phyloP scores from a whole-genome alignment of 2,797 vertebrate genomes.

The Sebastes aleutianus region DNA sequence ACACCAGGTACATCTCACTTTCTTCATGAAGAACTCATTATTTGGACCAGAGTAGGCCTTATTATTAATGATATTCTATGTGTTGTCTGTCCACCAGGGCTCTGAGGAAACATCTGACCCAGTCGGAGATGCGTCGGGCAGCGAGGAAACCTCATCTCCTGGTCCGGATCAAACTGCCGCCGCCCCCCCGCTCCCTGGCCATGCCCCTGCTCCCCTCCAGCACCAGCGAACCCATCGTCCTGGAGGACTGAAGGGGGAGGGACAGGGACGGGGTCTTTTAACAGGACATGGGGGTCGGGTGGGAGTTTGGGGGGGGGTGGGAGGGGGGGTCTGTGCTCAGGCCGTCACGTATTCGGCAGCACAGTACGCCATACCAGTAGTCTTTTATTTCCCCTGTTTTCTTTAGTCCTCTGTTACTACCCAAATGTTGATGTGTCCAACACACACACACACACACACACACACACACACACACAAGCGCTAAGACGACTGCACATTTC shows the following conservation, averaged over 20 bases:
- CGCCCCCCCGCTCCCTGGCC: constrained; percentile 80
- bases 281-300: constrained; percentile 41
- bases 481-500: constrained; percentile 27
- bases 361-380: constrained; percentile 64
- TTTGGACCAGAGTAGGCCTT: too few relatives aligned
- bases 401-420: constrained; percentile 63
- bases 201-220: constrained; percentile 86
- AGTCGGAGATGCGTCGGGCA: constrained; percentile 91
- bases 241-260: constrained; percentile 86
- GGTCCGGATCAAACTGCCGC: constrained; percentile 88
- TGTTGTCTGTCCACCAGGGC: constrained; percentile 76
- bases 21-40: not conserved
- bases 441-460: not conserved
- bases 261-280: not conserved
- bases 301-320: not conserved
- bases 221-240: constrained; percentile 93
- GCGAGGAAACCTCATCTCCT: constrained; percentile 91
- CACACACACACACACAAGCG: not conserved
- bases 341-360: constrained; percentile 47
- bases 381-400: constrained; percentile 55
- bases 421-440: constrained; percentile 38
- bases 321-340: constrained; percentile 47
- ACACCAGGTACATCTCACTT: constrained; percentile 84
- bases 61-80: not conserved
- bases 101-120: constrained; percentile 91